Evolutionary conservation across 2,113 vertebrate genomes (phyloP).

Genomic region (Sinosuthora webbiana): DNA sequence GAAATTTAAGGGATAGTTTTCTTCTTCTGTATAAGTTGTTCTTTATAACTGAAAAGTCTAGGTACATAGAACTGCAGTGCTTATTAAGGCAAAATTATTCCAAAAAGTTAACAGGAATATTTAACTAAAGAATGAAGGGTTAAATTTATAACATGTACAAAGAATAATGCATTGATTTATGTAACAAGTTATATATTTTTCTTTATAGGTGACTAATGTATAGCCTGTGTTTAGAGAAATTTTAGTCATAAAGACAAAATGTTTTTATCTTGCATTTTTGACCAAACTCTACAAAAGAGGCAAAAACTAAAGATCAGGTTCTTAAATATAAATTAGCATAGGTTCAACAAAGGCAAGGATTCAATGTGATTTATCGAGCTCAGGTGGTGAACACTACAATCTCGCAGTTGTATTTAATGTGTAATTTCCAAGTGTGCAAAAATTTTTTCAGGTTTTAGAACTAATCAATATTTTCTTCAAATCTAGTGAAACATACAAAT

Average conservation of each 20-base stretch:
- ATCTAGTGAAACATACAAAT: background rate
- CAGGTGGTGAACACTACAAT: background rate
- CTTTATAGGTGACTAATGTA: background rate
- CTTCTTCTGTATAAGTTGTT: background rate
- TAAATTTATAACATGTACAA: background rate
- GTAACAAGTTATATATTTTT: background rate
- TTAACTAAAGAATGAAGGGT: background rate
- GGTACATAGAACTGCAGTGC: background rate
- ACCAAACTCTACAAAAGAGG: background rate
- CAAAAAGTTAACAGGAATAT: background rate
- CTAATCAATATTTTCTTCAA: background rate
- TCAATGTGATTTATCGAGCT: background rate
- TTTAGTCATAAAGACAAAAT: background rate
- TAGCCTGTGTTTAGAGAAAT: background rate
- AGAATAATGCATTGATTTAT: background rate
- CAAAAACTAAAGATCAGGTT: background rate
- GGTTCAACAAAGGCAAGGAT: background rate
- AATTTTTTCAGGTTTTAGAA: background rate
- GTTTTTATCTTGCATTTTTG: background rate
- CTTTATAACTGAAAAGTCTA: background rate
- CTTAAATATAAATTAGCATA: background rate
- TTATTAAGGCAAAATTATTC: background rate
- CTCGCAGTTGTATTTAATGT: background rate
- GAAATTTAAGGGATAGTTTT: background rate
- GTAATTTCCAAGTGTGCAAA: background rate